phyloP scores from a whole-genome alignment of 2,113 vertebrate species.

The Rhabdomys dilectus region DNA sequence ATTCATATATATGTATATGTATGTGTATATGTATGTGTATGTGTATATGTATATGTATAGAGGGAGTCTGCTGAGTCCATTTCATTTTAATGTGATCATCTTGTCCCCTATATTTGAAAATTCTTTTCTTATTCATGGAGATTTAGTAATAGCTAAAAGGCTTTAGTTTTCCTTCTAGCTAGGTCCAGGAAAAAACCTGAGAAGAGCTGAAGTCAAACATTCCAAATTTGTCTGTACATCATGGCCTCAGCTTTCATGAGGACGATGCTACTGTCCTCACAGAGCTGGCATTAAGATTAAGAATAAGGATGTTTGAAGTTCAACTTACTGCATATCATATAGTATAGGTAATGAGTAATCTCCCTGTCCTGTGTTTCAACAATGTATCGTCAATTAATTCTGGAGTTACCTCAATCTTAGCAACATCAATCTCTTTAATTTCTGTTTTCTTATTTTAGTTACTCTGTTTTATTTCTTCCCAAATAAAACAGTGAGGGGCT shows the following conservation, averaged over 20 bases:
- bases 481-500: slow-evolving; percentile 17
- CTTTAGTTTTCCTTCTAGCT: slow-evolving; percentile 31
- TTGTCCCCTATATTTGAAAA: slow-evolving; percentile 43
- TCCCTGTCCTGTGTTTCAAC: neutral
- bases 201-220: slow-evolving; percentile 50
- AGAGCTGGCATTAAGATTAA: slow-evolving; percentile 35
- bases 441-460: slow-evolving; percentile 35
- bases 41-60: too few species aligned
- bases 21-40: too few species aligned
- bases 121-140: neutral
- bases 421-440: neutral
- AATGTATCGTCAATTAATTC: neutral
- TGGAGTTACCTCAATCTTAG: slow-evolving; percentile 37
- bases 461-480: slow-evolving; percentile 11
- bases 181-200: slow-evolving; percentile 15
- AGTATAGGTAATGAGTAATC: neutral
- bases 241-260: slow-evolving; percentile 32
- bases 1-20: neutral
- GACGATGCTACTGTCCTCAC: slow-evolving; percentile 16
- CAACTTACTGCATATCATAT: neutral
- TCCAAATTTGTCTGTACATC: slow-evolving; percentile 18
- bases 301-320: slow-evolving; percentile 19
- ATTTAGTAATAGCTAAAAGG: slow-evolving; percentile 26
- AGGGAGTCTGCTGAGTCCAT: neutral
- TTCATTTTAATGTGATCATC: neutral